Conservation (phyloP, 2,797 vertebrate species). For the Coranthus polyacanthus region DNA sequence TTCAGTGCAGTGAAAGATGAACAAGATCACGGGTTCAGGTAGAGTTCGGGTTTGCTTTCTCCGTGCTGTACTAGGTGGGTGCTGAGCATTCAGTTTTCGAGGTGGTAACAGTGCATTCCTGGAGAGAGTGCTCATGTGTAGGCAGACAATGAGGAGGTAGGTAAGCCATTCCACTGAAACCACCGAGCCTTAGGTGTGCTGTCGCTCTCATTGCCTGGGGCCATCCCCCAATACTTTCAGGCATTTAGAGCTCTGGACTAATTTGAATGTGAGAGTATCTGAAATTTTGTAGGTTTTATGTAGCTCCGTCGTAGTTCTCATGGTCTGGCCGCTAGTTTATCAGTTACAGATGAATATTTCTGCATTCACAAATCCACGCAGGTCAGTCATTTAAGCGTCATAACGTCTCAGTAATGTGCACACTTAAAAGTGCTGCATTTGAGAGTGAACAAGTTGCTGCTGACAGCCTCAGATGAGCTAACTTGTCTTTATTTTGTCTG, state of each 20-base stretch:
- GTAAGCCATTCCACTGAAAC: conserved; percentile 58
- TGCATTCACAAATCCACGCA: conserved; percentile 5
- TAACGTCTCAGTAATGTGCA: conserved; percentile 6
- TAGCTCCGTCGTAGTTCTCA: no score
- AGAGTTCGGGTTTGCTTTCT: conserved; percentile 46
- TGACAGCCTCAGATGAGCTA: conserved; percentile 44
- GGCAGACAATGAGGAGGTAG: conserved; percentile 48
- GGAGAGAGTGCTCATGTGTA: conserved; percentile 50
- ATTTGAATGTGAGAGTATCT: conserved; percentile 27
- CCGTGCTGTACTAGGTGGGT: conserved; percentile 23
- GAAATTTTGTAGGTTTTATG: conserved; percentile 14
- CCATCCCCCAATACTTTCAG: conserved; percentile 64
- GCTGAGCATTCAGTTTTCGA: conserved; percentile 33
- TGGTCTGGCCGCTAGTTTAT: no score
- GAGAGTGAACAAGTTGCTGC: conserved; percentile 9
- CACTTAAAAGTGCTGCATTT: conserved; percentile 18
- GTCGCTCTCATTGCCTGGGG: conserved; percentile 48
- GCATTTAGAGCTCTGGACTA: conserved; percentile 41
- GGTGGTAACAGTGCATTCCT: conserved; percentile 61
- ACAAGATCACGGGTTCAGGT: conserved; percentile 48
- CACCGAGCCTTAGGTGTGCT: conserved; percentile 60
- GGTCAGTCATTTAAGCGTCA: neutral
- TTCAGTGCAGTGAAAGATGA: conserved; percentile 30
- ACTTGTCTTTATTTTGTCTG: conserved; percentile 68
- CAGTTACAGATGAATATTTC: neutral